Percentiles rank a stretch among this genome's conserved stretches.
These are phyloP conservation scores for Threskiornis aethiopicus DNA, from an alignment of 2,797 vertebrate genomes.

Conservation along the genomic window DNA sequence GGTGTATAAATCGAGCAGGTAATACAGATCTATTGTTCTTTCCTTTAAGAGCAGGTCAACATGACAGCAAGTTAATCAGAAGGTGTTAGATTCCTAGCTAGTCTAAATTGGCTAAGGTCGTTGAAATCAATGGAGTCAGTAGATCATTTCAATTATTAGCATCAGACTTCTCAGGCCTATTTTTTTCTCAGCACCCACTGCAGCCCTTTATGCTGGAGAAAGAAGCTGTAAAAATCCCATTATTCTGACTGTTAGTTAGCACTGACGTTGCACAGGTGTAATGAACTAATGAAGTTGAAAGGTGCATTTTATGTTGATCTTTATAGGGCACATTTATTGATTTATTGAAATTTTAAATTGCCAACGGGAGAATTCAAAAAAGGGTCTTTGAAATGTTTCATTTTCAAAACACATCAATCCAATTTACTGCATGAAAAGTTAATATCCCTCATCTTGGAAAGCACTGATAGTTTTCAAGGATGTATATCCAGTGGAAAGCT, in stretches of 20 bases:
- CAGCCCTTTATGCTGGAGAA: not conserved
- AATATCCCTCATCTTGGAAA: not conserved
- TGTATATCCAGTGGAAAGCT: not conserved
- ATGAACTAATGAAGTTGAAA: not conserved
- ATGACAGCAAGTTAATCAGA: not conserved
- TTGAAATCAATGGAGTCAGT: not conserved
- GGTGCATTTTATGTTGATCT: not conserved
- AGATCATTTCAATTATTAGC: not conserved
- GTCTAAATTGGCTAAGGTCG: not conserved
- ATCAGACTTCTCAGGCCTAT: not conserved
- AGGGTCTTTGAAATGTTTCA: not conserved
- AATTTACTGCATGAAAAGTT: not conserved
- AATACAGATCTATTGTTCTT: not conserved
- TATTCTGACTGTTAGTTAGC: not conserved
- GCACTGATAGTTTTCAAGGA: not conserved
- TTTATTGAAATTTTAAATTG: not conserved
- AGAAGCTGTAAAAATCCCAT: not conserved
- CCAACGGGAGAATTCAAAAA: not conserved
- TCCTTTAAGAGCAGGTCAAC: not conserved
- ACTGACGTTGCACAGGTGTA: not conserved
- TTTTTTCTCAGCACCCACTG: not conserved
- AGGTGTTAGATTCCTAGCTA: not conserved
- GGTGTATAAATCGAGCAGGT: not conserved
- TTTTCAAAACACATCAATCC: not conserved
- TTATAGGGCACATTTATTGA: not conserved